Conservation (phyloP, 2,888 invertebrate species). For the Philereme vetulata region DNA sequence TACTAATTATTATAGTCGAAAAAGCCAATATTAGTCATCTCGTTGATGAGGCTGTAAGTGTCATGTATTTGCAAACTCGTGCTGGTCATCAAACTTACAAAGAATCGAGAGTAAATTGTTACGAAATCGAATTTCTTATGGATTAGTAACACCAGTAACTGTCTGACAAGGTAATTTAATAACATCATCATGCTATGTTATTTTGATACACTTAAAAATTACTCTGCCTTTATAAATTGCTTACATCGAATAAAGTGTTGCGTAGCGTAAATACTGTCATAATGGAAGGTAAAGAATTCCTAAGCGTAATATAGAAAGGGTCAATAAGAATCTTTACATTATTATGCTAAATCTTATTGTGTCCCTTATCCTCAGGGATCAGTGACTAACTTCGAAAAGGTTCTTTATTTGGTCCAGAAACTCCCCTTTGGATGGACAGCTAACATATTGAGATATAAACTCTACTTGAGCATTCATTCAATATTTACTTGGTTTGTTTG, state of each 20-base stretch:
- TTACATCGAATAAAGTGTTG: slow-evolving; percentile 15
- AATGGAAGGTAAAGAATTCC: slow-evolving; percentile 30
- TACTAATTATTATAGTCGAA: slow-evolving; percentile 5
- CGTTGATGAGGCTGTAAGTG: too few relatives aligned
- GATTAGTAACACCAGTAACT: too few relatives aligned
- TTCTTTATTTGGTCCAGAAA: slow-evolving; percentile 51
- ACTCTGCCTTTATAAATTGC: background rate
- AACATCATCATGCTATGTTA: too few relatives aligned
- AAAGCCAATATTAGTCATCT: too few relatives aligned
- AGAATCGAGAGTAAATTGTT: too few relatives aligned
- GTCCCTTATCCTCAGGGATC: slow-evolving; percentile 58
- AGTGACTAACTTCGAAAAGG: slow-evolving; percentile 52
- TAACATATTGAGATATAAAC: slow-evolving; percentile 70
- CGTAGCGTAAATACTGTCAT: slow-evolving; percentile 28
- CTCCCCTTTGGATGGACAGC: slow-evolving; percentile 56
- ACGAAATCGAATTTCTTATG: too few relatives aligned
- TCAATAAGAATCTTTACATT: slow-evolving; percentile 57
- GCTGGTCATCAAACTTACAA: too few relatives aligned
- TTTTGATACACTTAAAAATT: too few relatives aligned
- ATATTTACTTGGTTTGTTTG: slow-evolving; percentile 60
- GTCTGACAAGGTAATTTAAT: too few relatives aligned
- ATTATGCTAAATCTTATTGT: slow-evolving; percentile 73
- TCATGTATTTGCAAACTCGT: too few relatives aligned
- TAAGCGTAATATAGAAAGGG: slow-evolving; percentile 45
- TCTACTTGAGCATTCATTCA: slow-evolving; percentile 59